Evolutionary conservation across 2,888 invertebrate species (phyloP), one percentile per base, ranked within the genome.

Genomic region (Anticlea derivata): DNA sequence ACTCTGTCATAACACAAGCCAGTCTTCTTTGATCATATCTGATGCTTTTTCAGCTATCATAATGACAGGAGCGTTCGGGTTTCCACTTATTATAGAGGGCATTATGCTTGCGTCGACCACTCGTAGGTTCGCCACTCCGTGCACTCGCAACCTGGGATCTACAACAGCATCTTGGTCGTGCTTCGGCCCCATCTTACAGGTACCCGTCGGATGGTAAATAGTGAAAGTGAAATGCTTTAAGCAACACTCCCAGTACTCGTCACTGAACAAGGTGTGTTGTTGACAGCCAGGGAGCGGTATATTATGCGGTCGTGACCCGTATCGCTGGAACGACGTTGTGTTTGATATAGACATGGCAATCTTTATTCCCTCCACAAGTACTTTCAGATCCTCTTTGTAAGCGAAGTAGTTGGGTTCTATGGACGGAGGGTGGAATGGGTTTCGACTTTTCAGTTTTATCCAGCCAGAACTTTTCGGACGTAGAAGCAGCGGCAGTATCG

Each of bases 371-470:
- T 97, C 97, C 0, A 95, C 94, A 1, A 97, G 78, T 0, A 95
- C 93, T 60, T 94, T 91, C 7, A 97, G 91, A 68, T 99, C 98
- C 70, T 95, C 93, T 58, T 94, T 94, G 63, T 96, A 94, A 0
- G 96, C 94, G 73, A 99, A 95, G 77, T 99, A 99, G 78, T 98
- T 98, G 0, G 98, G 98, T 74, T 96, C 95, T 45, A 99, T 95
- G 7, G 95, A 93, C 0, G 98, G 98, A 55, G 96, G 93, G 0
- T 95, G 93, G 58, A 94, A 91, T 0, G 98, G 98, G 79, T 98
- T 95, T 26, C 91, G 92, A 37, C 95, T 96, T 60, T 93, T 94
- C 10, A 99, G 83, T 40, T 94, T 94, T n/a, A 99, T 89, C 93
- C 95, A 95, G 0, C 99, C 99, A 0, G 93, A 93, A 73, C 98